Conservation (phyloP, 2,113 vertebrate genomes). For the Strix uralensis region DNA sequence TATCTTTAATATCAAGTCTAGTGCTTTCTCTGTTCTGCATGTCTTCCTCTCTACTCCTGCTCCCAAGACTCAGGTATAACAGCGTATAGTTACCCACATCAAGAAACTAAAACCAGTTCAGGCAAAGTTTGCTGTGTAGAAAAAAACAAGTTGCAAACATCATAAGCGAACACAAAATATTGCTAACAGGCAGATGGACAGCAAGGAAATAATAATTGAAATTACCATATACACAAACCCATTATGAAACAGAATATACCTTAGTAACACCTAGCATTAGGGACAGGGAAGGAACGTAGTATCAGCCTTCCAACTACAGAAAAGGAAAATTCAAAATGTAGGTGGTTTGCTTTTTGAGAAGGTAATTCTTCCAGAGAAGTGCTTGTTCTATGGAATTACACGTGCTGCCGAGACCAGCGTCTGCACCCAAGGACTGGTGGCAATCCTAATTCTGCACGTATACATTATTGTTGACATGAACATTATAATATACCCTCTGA, state of each 20-base stretch:
- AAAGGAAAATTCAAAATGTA: not conserved
- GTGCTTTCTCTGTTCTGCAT: not conserved
- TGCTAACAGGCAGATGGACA: constrained; percentile 21
- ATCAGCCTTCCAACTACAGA: not conserved
- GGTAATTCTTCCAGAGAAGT: not conserved
- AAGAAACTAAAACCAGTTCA: constrained; percentile 31
- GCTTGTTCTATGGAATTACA: not conserved
- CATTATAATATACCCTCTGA: not conserved
- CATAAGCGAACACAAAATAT: not conserved
- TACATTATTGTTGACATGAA: not conserved
- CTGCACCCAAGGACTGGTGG: not conserved
- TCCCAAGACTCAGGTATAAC: not conserved
- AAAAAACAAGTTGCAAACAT: not conserved
- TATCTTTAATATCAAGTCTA: not conserved
- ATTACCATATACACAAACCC: not conserved
- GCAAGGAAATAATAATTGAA: not conserved
- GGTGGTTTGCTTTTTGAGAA: not conserved
- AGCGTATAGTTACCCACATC: not conserved
- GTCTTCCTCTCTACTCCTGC: not conserved
- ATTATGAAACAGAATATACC: not conserved
- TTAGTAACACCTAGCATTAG: not conserved
- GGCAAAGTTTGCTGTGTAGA: not conserved
- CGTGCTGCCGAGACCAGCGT: not conserved
- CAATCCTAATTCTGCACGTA: not conserved
- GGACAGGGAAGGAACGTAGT: not conserved